phyloP scores from a whole-genome alignment of 1,140 invertebrate genomes.

The Micrasema longulum region DNA sequence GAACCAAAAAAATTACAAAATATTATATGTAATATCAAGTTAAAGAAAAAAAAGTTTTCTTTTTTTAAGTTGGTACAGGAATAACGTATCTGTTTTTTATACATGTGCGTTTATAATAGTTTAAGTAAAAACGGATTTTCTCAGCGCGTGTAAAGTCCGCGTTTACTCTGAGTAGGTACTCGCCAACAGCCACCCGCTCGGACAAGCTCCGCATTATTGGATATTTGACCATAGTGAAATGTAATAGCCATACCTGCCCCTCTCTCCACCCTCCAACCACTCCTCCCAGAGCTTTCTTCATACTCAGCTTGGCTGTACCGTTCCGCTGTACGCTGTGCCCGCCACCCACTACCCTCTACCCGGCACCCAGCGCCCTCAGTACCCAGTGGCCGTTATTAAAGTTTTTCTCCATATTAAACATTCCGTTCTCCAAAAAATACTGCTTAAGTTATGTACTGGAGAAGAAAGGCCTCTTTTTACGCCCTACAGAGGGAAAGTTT shows the following conservation, averaged over 20 bases:
- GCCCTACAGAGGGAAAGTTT: not conserved
- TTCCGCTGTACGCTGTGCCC: no score
- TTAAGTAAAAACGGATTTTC: not conserved
- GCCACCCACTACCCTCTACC: conserved; percentile 27
- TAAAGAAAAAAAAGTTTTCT: no score
- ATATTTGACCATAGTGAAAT: conserved; percentile 56
- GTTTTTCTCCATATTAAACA: conserved; percentile 56
- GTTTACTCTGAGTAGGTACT: no score
- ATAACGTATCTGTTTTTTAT: no score
- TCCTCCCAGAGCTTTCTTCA: no score
- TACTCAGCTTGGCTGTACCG: no score
- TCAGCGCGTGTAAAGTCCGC: not conserved
- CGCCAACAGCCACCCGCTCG: conserved; percentile 9
- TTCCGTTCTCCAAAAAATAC: conserved; percentile 53
- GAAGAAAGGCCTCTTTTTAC: conserved; percentile 39
- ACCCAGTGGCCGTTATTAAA: conserved; percentile 51
- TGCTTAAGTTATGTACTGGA: conserved; percentile 11
- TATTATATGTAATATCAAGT: no score
- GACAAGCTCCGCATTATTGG: conserved; percentile 55
- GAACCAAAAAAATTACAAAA: no score
- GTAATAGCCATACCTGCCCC: no score
- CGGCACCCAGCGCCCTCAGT: not conserved
- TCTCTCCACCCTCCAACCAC: no score
- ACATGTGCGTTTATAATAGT: conserved; percentile 43
- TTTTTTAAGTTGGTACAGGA: no score